These are phyloP conservation scores for Synaphobranchus kaupii DNA, from an alignment of 2,797 vertebrate species.

Conservation along the genomic window DNA sequence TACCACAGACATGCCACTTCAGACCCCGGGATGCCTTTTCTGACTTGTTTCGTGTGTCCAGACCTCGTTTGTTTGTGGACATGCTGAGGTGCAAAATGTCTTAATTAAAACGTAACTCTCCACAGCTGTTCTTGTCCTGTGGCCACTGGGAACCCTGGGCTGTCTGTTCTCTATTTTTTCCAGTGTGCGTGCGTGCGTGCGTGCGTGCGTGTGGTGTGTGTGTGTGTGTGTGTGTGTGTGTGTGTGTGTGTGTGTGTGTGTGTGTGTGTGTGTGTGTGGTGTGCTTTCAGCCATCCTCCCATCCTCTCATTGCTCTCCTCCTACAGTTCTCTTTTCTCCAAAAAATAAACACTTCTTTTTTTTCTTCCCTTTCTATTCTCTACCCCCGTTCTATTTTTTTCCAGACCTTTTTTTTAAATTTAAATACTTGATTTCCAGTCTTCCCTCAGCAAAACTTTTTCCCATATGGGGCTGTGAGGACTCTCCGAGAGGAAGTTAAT, in stretches of 20 bases:
- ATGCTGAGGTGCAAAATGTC: neutral
- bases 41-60: neutral
- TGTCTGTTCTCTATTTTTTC: neutral
- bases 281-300: neutral
- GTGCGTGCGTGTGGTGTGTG: neutral
- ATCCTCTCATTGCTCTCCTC: neutral
- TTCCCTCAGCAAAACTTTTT: constrained; percentile 45
- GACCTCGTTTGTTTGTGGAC: neutral
- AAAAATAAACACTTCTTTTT: constrained; percentile 20
- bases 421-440: constrained; percentile 40
- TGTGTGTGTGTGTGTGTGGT: neutral
- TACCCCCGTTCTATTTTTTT: neutral
- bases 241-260: neutral
- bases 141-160: neutral
- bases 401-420: constrained; percentile 18
- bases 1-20: neutral
- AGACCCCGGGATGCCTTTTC: neutral
- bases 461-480: constrained; percentile 49
- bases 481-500: constrained; percentile 61
- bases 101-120: neutral
- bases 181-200: neutral
- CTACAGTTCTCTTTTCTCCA: constrained; percentile 9
- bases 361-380: neutral
- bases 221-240: neutral
- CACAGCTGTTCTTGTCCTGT: neutral